Percentiles rank a stretch among this genome's conserved stretches.
These are phyloP conservation scores for Danio choprae DNA, from an alignment of 2,797 vertebrate species.

Conservation along the genomic window DNA sequence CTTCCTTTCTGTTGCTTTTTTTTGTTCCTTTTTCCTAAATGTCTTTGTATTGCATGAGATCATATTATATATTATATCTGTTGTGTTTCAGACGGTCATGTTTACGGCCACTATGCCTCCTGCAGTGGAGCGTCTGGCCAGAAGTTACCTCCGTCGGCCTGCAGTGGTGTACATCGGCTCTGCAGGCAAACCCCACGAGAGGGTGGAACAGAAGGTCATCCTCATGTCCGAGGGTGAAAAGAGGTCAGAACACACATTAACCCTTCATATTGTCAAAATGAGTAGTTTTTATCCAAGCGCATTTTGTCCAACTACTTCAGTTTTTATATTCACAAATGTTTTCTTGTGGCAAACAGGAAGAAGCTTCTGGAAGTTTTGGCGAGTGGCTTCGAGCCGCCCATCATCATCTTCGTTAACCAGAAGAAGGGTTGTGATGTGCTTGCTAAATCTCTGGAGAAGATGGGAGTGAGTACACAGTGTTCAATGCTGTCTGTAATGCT, in stretches of 20 bases:
- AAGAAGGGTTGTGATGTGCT: slow-evolving; percentile 98
- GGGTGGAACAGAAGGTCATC: slow-evolving; percentile 97
- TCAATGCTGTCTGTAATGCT: background rate
- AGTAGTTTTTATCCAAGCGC: no score
- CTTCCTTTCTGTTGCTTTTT: background rate
- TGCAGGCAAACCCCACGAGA: slow-evolving; percentile 96
- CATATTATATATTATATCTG: background rate
- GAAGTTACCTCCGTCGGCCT: slow-evolving; percentile 93
- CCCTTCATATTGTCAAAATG: background rate
- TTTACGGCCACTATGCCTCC: slow-evolving; percentile 99
- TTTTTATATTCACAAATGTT: background rate
- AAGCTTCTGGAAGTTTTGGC: slow-evolving; percentile 93
- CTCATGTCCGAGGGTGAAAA: slow-evolving; percentile 97
- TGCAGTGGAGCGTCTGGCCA: slow-evolving; percentile 92
- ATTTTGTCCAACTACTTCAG: background rate
- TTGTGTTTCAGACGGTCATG: slow-evolving; percentile 89
- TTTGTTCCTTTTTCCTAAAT: no score
- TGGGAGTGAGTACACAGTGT: slow-evolving; percentile 85
- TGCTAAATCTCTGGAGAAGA: slow-evolving; percentile 98
- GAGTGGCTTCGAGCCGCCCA: slow-evolving; percentile 94
- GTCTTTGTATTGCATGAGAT: background rate
- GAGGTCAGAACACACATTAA: slow-evolving; percentile 75
- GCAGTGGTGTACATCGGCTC: slow-evolving; percentile 99
- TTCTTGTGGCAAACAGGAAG: slow-evolving; percentile 82
- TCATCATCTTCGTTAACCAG: slow-evolving; percentile 99